Percentiles rank a stretch among this genome's conserved stretches.
These are phyloP conservation scores for Neodiprion virginianus DNA, from an alignment of 1,140 invertebrate genomes.

Conservation along the genomic window DNA sequence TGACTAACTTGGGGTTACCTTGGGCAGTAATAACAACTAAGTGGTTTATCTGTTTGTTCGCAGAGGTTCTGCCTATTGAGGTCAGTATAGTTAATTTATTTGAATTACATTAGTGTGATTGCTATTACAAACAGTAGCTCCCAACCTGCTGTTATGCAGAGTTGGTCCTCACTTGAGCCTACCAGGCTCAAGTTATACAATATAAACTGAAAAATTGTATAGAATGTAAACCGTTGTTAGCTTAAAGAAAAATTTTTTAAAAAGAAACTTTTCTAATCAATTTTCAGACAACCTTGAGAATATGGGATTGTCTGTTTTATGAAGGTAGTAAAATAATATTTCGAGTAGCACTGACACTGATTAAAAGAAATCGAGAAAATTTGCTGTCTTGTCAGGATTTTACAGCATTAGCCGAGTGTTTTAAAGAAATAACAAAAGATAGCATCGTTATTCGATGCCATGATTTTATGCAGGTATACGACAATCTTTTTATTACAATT, in stretches of 20 bases:
- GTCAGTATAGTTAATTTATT: constrained; percentile 51
- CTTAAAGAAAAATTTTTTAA: constrained; percentile 17
- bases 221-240: background rate
- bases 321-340: constrained; percentile 91
- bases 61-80: constrained; percentile 90
- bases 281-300: constrained; percentile 81
- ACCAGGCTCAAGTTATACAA: constrained; percentile 4
- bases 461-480: constrained; percentile 80
- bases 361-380: constrained; percentile 74
- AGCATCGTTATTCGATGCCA: constrained; percentile 80
- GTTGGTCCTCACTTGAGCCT: constrained; percentile 22
- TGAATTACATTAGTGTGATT: constrained; percentile 9
- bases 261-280: constrained; percentile 29
- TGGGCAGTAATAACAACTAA: constrained; percentile 90
- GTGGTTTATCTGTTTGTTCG: constrained; percentile 94
- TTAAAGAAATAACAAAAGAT: constrained; percentile 79
- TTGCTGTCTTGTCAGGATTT: constrained; percentile 80
- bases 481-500: background rate
- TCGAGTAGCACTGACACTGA: constrained; percentile 84
- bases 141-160: constrained; percentile 17
- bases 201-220: constrained; percentile 1
- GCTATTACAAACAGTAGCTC: background rate
- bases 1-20: constrained; percentile 77
- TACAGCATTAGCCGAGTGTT: constrained; percentile 74
- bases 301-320: constrained; percentile 95